These are phyloP conservation scores for Plectropomus leopardus DNA, from an alignment of 2,113 vertebrate species.

Conservation along the genomic window DNA sequence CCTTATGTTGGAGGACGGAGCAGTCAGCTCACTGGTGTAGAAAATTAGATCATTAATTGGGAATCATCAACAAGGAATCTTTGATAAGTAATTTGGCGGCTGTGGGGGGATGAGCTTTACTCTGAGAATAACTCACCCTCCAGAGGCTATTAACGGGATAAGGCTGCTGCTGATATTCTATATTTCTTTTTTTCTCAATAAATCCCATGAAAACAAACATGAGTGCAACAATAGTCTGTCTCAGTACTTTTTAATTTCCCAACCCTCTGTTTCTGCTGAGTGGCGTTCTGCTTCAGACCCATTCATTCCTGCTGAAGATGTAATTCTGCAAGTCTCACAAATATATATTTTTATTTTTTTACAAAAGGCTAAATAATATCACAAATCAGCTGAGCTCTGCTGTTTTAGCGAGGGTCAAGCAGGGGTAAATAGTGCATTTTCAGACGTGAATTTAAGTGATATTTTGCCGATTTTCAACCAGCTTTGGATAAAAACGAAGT, in stretches of 20 bases:
- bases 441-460: no score
- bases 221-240: not conserved
- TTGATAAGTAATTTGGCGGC: constrained; percentile 78
- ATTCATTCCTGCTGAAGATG: not conserved
- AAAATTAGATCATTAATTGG: constrained; percentile 85
- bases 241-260: not conserved
- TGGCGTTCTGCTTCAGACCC: not conserved
- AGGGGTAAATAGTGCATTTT: not conserved
- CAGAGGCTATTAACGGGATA: constrained; percentile 28
- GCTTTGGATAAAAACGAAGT: no score
- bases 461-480: no score
- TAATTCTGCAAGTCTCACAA: not conserved
- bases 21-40: constrained; percentile 72
- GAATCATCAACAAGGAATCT: constrained; percentile 79
- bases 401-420: not conserved
- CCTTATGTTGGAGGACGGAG: constrained; percentile 73
- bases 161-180: constrained; percentile 2
- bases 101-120: constrained; percentile 55
- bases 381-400: no score
- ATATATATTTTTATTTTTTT: no score
- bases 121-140: constrained; percentile 49
- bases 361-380: no score
- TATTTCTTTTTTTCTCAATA: not conserved
- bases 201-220: constrained; percentile 6
- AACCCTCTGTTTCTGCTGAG: not conserved